Conservation (phyloP, 2,113 vertebrate species). For the Poeciliopsis occidentalis region DNA sequence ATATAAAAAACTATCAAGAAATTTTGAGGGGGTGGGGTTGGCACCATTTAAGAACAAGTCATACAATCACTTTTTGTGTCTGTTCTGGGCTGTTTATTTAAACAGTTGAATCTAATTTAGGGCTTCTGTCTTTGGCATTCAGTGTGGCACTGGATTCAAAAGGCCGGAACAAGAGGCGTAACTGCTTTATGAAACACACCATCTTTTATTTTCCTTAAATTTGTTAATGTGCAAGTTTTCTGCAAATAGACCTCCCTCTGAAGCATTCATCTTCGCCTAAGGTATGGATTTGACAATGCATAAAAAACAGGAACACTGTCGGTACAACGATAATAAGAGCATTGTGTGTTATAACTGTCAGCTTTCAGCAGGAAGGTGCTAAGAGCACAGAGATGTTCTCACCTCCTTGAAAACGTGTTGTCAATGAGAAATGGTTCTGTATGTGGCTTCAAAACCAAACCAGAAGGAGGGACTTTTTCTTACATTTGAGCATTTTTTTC, state of each 20-base stretch:
- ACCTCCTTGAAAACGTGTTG: conserved; percentile 29
- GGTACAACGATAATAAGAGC: too few relatives aligned
- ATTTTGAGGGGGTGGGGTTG: neutral
- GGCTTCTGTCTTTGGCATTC: neutral
- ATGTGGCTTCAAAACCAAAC: neutral
- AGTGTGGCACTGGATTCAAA: neutral
- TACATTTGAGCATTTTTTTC: conserved; percentile 7
- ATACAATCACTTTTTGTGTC: neutral
- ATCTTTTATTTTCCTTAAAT: too few relatives aligned
- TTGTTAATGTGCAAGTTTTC: too few relatives aligned
- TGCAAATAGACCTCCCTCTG: too few relatives aligned
- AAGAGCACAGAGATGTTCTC: conserved; percentile 57
- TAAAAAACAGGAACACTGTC: too few relatives aligned
- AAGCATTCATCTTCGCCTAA: too few relatives aligned
- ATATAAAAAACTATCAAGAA: conserved; percentile 6
- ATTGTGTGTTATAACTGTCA: too few relatives aligned
- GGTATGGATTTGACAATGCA: too few relatives aligned
- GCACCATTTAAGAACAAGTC: neutral
- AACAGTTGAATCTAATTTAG: neutral
- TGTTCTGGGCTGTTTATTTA: neutral
- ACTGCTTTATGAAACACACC: conserved; percentile 10
- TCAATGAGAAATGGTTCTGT: conserved; percentile 32
- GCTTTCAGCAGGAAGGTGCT: too few relatives aligned
- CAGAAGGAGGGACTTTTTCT: neutral
- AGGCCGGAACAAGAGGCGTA: neutral